Evolutionary conservation across 2,888 invertebrate genomes (phyloP), one percentile per base, ranked within the genome.

Genomic region (Brenthis hecate): DNA sequence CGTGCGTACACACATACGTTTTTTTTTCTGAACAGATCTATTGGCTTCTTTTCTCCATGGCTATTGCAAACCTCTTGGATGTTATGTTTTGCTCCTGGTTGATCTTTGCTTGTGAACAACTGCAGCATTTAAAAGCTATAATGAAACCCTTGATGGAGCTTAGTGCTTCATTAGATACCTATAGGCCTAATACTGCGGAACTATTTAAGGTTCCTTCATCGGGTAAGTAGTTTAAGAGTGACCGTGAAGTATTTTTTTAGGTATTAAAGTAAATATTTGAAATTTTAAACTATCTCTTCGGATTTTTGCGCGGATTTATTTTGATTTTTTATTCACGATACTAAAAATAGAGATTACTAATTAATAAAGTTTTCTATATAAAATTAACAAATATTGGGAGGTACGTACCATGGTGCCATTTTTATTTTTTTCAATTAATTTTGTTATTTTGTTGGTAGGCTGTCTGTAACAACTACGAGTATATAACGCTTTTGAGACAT

Each of bases 71-170:
- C 76, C 83, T 95, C n/a, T 83, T 93, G 79, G 97, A 97, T 80
- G 95, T 96, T 0, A 90, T 97, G 77, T 97, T 97, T 88, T 97
- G 97, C 81, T 97, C 96, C 1, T 97, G 96, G 96, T 80, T 97
- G 75, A 95, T 97, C 70, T 97, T 96, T 79, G 96, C 97, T 0
- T 97, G 97, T 77, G 97, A 97, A 77, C 97, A 97, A 82, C 88
- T 97, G 68, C 96, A 96, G 81, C 97, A 97, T 84, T 88, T 97
- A 53, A 97, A 97, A 82, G 96, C 96, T 58, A 97, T 97, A 72
- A 96, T 97, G 96, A 96, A 96, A 75, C 97, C 97, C 0, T 87
- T 97, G 64, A 97, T 97, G 96, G 97, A 97, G 80, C 92, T 97
- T 3, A 97, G 97, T 32, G 97, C 97, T 0, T 95, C 96, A 0